Evolutionary conservation across 2,888 invertebrate genomes (phyloP).

Genomic region (Galeruca laticollis): DNA sequence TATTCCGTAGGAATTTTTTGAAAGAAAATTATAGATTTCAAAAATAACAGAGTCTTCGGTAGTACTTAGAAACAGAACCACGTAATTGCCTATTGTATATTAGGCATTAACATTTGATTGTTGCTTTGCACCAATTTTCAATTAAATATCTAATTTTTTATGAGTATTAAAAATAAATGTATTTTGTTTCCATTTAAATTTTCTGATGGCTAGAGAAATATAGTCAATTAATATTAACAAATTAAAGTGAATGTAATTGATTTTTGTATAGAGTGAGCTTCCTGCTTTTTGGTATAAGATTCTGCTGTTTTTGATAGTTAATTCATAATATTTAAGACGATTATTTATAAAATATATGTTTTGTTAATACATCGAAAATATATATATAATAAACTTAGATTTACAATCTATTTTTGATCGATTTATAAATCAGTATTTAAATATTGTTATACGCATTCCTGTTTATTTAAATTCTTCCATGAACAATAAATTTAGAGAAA

Average conservation of each 20-base stretch:
- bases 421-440: conserved; percentile 34
- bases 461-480: conserved; percentile 37
- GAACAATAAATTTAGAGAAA: conserved; percentile 41
- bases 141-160: too few relatives aligned
- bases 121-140: too few relatives aligned
- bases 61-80: conserved; percentile 17
- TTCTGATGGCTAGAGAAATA: background rate
- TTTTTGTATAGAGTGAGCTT: background rate
- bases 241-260: background rate
- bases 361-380: conserved; percentile 38
- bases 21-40: background rate
- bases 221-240: background rate
- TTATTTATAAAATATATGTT: conserved; percentile 36
- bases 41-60: conserved; percentile 31
- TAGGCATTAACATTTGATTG: conserved; percentile 3
- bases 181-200: background rate
- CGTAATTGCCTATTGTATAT: conserved; percentile 13
- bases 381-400: conserved; percentile 23
- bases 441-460: conserved; percentile 42
- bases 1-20: conserved; percentile 2
- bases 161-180: too few relatives aligned
- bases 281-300: conserved; percentile 1
- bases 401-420: conserved; percentile 35
- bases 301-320: conserved; percentile 28
- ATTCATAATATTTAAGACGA: conserved; percentile 24